Evolutionary conservation across 1,140 invertebrate genomes (phyloP), one percentile per base, ranked within the genome.

Genomic region (Nasonia giraulti): DNA sequence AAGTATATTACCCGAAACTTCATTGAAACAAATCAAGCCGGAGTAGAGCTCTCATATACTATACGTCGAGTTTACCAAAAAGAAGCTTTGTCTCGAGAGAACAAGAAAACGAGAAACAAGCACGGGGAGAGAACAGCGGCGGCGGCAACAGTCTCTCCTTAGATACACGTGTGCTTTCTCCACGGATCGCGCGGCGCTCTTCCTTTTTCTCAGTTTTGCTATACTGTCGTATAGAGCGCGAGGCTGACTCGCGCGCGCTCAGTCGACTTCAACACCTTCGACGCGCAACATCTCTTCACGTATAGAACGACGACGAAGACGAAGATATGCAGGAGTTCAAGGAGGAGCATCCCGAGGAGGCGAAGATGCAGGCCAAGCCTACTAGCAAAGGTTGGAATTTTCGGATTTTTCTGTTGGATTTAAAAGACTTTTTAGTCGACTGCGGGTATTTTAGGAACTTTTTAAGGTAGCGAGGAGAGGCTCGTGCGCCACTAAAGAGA

Each of bases 341-440:
- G 20, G 83, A 80, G 4, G 55, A 78, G 1, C n/a, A 0, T 2
- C 11, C 66, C 10, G 40, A 82, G n/a, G 27, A 1, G 17, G 20
- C 12, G 1, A 83, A 17, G 37, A 86, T 87, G 83, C 62, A 86
- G 4, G 74, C 85, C 17, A 86, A 37, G 11, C 71, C 83, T 20
- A 83, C 83, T 23, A 10, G 27, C 12, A 89, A 83, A 88, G 89
- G 89, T 89, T 85, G 87, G 80, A 12, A 20, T 62, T 62, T 62
- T 62, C n/a, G 17, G 0, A 62, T 20, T 62, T 62, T 62, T 62
- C 7, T 62, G 17, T 5, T n/a, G 20, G 4, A 14, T 50, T 17
- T 50, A 4, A 17, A 12, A 14, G 0, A 14, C 76, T 55, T 78
- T 23, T n/a, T n/a, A 27, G 2, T 47, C 74, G 74, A 23, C 40